Conservation (phyloP, 2,797 vertebrate species). For the Falco berigora region DNA sequence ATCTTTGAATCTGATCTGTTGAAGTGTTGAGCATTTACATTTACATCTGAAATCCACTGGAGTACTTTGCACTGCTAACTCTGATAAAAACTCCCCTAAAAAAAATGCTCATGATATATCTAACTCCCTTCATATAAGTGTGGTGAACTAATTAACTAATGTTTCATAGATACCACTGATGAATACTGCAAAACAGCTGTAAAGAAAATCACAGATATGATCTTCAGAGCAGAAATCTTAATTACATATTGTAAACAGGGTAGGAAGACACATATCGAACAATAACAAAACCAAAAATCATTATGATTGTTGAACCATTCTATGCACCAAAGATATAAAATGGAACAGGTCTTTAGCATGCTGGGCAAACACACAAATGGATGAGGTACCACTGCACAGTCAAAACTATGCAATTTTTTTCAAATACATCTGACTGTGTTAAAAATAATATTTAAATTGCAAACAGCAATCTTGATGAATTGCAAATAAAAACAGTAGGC, state of each 20-base stretch:
- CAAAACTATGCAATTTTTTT: neutral
- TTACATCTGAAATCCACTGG: neutral
- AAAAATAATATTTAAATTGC: neutral
- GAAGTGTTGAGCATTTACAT: neutral
- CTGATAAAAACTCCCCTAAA: neutral
- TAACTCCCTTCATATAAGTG: neutral
- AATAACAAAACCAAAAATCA: neutral
- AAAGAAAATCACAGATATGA: neutral
- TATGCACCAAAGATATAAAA: neutral
- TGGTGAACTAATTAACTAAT: neutral
- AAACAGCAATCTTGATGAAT: too few species aligned
- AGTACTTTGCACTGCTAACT: neutral
- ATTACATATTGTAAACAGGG: neutral
- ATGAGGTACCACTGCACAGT: neutral
- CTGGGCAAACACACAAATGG: neutral
- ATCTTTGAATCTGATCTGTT: neutral
- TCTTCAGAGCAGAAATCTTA: neutral
- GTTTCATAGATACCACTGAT: neutral
- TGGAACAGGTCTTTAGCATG: neutral
- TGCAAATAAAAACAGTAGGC: neutral
- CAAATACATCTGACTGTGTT: neutral
- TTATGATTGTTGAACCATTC: neutral
- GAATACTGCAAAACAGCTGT: neutral
- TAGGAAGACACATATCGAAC: neutral
- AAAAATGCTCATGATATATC: neutral